Percentiles rank a stretch among this genome's conserved stretches.
These are phyloP conservation scores for Drosophila asahinai DNA, from an alignment of 1,140 invertebrate genomes.

Conservation along the genomic window DNA sequence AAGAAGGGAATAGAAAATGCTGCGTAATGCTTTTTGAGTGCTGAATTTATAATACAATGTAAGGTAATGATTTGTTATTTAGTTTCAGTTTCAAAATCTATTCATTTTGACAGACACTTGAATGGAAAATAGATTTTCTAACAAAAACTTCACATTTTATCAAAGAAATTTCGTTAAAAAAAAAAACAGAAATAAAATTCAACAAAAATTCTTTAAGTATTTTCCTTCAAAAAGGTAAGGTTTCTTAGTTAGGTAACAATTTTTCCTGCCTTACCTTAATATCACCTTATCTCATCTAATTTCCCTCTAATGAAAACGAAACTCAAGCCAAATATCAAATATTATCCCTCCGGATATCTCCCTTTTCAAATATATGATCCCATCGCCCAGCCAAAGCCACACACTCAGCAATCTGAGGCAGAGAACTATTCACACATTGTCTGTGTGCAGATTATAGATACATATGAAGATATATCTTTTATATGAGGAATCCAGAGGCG, in stretches of 20 bases:
- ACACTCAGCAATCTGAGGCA: conserved; percentile 49
- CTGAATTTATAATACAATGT: too few species aligned
- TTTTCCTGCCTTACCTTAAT: not conserved
- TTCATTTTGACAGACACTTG: too few species aligned
- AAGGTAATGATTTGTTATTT: too few species aligned
- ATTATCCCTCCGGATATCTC: conserved; percentile 10
- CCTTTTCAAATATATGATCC: conserved; percentile 25
- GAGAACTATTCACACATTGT: conserved; percentile 47
- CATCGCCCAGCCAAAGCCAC: conserved; percentile 30
- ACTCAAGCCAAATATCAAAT: conserved; percentile 6
- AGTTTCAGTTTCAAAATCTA: too few species aligned
- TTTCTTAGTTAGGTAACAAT: not conserved
- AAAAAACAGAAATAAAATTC: not conserved
- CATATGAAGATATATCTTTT: conserved; percentile 21
- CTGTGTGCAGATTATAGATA: conserved; percentile 56
- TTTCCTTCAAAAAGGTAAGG: not conserved
- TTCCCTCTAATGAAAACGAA: conserved; percentile 1
- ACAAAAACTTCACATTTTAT: too few species aligned
- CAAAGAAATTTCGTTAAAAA: too few species aligned
- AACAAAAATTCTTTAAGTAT: not conserved
- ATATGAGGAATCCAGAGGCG: conserved; percentile 32
- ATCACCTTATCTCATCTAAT: not conserved
- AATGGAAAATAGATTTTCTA: too few species aligned
- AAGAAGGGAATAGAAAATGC: not conserved
- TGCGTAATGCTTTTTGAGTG: not conserved